Evolutionary conservation across 1,140 invertebrate genomes (phyloP).

Genomic region (Sycobia sp.): DNA sequence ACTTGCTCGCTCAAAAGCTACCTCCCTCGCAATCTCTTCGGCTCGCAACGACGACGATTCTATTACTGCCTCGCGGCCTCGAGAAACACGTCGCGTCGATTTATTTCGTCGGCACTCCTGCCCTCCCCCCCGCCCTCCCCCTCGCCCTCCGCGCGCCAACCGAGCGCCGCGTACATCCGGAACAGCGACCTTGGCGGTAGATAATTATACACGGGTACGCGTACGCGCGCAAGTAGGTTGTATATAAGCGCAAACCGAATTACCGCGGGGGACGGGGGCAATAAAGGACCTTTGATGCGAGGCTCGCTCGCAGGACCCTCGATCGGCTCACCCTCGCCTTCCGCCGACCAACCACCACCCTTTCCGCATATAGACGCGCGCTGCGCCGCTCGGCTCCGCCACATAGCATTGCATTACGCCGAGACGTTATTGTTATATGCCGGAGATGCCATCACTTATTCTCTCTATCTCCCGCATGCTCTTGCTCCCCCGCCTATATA

Average conservation of each 20-base stretch:
- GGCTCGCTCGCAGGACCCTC: slow-evolving; percentile 45
- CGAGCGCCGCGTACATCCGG: neutral
- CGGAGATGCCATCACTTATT: neutral
- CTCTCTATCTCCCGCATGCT: neutral
- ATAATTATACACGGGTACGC: slow-evolving; percentile 37
- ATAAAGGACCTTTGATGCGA: slow-evolving; percentile 44
- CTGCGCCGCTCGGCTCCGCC: no score
- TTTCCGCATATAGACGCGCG: neutral
- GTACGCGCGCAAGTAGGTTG: slow-evolving; percentile 21
- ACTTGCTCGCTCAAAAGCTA: no score
- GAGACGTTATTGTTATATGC: slow-evolving; percentile 20
- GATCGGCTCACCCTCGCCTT: no score
- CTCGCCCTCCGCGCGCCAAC: no score
- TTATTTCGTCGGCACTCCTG: no score
- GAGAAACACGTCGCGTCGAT: no score
- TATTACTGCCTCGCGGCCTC: no score
- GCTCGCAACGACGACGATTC: no score
- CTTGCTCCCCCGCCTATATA: no score
- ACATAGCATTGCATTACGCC: slow-evolving; percentile 36
- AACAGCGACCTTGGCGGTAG: slow-evolving; percentile 31
- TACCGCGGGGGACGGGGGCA: slow-evolving; percentile 45
- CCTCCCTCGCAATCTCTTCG: no score
- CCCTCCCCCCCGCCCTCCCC: no score
- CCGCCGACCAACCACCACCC: no score
- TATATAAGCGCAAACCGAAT: slow-evolving; percentile 51